Evolutionary conservation across 2,113 vertebrate genomes (phyloP).

Genomic region (Uria lomvia): DNA sequence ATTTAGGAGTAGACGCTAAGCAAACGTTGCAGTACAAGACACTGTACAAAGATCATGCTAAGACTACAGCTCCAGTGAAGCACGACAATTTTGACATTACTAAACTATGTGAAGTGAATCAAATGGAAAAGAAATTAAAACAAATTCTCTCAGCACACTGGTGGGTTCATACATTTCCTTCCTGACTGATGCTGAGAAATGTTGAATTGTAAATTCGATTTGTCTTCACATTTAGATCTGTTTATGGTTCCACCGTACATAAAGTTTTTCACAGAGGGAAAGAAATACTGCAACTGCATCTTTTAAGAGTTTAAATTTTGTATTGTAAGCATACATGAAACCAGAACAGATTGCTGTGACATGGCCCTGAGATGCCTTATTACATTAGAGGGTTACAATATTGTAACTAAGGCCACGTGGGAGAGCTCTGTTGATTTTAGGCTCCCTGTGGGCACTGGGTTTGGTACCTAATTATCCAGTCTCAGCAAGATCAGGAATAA

Average conservation of each 20-base stretch:
- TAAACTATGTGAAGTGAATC: not conserved
- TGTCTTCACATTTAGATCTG: not conserved
- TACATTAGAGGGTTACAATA: not conserved
- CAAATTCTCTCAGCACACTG: not conserved
- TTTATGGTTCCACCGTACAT: not conserved
- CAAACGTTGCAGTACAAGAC: not conserved
- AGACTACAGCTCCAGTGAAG: not conserved
- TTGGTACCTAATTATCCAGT: not conserved
- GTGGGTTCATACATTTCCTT: not conserved
- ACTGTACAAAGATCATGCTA: not conserved
- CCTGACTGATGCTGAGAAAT: not conserved
- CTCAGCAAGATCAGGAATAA: not conserved
- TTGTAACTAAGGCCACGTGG: not conserved
- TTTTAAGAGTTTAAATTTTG: not conserved
- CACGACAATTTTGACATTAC: not conserved
- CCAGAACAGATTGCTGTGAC: not conserved
- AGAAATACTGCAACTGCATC: not conserved
- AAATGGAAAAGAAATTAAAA: slow-evolving; percentile 2
- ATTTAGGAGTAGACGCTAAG: not conserved
- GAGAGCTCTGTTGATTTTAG: not conserved
- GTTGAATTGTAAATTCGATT: not conserved
- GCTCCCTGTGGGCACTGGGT: not conserved
- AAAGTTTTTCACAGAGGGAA: not conserved
- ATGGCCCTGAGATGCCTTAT: not conserved
- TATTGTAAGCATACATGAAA: not conserved